A percentile compares a stretch with the other conserved stretches of the same genome.
Evolutionary conservation across 2,113 vertebrate species (phyloP).

Genomic region (Vidua macroura): DNA sequence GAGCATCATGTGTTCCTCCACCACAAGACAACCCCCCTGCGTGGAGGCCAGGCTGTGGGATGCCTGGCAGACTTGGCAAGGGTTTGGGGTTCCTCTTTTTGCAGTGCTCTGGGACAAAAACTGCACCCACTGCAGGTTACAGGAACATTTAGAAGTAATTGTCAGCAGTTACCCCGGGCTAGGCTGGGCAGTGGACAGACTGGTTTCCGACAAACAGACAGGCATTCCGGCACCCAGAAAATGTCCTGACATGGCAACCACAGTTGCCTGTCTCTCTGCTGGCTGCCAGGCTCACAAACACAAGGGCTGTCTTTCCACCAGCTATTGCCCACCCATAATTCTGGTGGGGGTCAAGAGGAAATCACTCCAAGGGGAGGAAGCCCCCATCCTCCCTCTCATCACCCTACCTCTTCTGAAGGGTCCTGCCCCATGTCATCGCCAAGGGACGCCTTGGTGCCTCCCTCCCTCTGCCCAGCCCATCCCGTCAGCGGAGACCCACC

Average conservation of each 20-base stretch:
- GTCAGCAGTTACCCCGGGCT: background rate
- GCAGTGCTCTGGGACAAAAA: background rate
- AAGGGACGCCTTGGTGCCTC: background rate
- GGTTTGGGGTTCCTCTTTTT: background rate
- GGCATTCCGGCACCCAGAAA: background rate
- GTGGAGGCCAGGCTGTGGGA: background rate
- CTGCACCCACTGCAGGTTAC: background rate
- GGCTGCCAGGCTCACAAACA: background rate
- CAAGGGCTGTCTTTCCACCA: fast-evolving
- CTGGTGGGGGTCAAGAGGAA: background rate
- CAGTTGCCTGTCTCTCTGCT: background rate
- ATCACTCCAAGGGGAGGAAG: background rate
- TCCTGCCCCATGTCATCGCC: background rate
- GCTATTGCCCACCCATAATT: background rate
- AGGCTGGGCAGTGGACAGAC: background rate
- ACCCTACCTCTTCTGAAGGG: background rate
- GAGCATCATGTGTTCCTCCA: background rate
- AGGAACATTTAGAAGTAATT: background rate
- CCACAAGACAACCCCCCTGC: fast-evolving
- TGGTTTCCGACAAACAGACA: background rate
- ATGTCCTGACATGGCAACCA: background rate
- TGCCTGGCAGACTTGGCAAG: background rate
- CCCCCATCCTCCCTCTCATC: background rate
- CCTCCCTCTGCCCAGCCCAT: background rate
- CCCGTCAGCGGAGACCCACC: background rate